Conservation (phyloP, 2,888 invertebrate genomes). For the Himalopsyche tibetana region DNA sequence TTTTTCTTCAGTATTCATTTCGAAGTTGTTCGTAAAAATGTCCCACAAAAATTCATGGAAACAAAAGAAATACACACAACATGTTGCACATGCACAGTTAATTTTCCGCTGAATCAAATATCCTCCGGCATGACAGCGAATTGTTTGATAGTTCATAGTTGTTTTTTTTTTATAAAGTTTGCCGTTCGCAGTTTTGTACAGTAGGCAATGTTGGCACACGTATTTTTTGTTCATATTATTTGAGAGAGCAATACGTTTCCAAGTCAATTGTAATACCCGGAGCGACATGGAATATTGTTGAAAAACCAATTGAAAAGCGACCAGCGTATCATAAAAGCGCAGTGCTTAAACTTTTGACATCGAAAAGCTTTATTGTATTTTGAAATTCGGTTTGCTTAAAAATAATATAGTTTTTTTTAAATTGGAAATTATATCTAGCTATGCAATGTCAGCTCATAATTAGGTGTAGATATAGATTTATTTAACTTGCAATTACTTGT, state of each 20-base stretch:
- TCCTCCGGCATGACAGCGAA: not conserved
- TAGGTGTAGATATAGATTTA: too few relatives aligned
- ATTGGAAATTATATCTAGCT: too few relatives aligned
- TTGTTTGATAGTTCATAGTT: not conserved
- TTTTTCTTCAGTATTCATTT: not conserved
- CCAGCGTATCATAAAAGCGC: not conserved
- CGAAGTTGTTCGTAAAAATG: not conserved
- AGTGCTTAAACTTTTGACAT: not conserved
- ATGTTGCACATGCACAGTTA: not conserved
- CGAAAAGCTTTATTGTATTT: too few relatives aligned
- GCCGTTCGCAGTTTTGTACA: not conserved
- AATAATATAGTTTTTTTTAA: too few relatives aligned
- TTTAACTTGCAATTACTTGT: too few relatives aligned
- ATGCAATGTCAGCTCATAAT: too few relatives aligned
- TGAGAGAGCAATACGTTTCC: not conserved
- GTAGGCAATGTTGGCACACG: not conserved
- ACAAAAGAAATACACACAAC: not conserved
- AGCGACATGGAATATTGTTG: not conserved
- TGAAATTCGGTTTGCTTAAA: too few relatives aligned
- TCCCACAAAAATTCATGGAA: not conserved
- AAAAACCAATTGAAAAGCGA: not conserved
- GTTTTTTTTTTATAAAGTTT: not conserved
- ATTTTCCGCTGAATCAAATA: slow-evolving; percentile 12
- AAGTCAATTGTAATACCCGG: not conserved
- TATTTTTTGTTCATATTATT: not conserved